Percentiles rank a stretch among this genome's conserved stretches.
phyloP scores from a whole-genome alignment of 2,888 invertebrate species.

The Boloria selene region DNA sequence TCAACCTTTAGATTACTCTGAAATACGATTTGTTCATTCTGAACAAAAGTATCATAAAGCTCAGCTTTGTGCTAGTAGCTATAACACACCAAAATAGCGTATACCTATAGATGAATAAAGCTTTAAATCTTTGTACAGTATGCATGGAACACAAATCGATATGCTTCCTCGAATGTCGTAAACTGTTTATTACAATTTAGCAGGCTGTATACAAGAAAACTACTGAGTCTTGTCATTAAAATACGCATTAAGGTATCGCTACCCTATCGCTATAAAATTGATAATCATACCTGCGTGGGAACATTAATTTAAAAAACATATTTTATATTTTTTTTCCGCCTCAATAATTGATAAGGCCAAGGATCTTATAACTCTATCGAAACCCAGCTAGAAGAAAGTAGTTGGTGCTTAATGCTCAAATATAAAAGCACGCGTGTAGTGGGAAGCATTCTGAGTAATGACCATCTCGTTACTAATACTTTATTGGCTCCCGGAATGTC shows the following conservation, averaged over 20 bases:
- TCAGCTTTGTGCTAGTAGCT: no score
- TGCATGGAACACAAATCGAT: conserved; percentile 26
- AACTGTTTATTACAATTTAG: conserved; percentile 37
- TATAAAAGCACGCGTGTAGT: conserved; percentile 29
- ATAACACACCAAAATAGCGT: no score
- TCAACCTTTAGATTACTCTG: no score
- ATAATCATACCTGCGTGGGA: conserved; percentile 17
- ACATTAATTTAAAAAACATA: conserved; percentile 18
- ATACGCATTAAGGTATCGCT: conserved; percentile 20
- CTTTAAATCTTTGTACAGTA: conserved; percentile 17
- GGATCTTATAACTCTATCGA: not conserved
- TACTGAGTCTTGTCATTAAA: conserved; percentile 13
- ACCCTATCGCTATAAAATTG: conserved; percentile 15
- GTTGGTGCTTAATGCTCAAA: not conserved
- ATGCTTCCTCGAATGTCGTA: conserved; percentile 30
- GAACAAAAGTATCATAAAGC: no score
- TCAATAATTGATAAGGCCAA: not conserved
- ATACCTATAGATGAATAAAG: not conserved
- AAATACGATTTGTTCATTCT: no score
- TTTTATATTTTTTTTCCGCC: conserved; percentile 21
- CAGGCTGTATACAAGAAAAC: conserved; percentile 22
- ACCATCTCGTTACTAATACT: conserved; percentile 56
- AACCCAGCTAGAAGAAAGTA: not conserved
- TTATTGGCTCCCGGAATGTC: conserved; percentile 70
- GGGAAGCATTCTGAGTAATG: conserved; percentile 44